Base-by-base conservation (phyloP, 1,140 invertebrate genomes). In the Anastrepha ludens region DNA sequence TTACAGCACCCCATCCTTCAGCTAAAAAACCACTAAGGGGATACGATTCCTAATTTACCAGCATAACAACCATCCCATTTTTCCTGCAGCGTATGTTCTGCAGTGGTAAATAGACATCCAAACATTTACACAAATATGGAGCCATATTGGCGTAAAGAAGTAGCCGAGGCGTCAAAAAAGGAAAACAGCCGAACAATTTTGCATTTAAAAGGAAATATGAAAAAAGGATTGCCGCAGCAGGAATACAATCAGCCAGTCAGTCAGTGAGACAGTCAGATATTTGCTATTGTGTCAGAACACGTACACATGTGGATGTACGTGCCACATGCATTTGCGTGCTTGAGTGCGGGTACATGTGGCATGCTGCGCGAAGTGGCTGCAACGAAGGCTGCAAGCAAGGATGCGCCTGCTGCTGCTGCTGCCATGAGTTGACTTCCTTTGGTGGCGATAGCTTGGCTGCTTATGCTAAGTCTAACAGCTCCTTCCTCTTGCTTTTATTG, bases 141-240 rank as follows among this genome's bases (percentile, higher is more conserved):
- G 15, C 5, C 39, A 74, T 20, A 17, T 9, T 15, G 13, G 8
- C 0, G 15, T 13, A 74, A 20, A 58, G 55, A 20, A 39, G 39
- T 17, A 41, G 17, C 39, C 4, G 41, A 74, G 67, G 15, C 67
- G 67, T 74, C 67, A 81, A 11, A 58, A 50, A 81, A 50, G 47
- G 44, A 55, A 81, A 81, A 81, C 74, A 81, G 47, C 47, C 17
- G 74, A 81, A 81, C 58, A 81, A 8, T 9, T 81, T 81, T 81
- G 50, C 44, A 20, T 81, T 29, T 58, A 7, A 74, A 74, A 74
- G 41, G 9, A 41, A 5, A 29, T 55, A 58, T 55, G 20, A 7
- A 81, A 81, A 81, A 81, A 81, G 47, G 74, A 55, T 81, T 81
- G 47, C 67, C 9, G 11, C 67, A 44, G 41, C 67, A 44, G 67